Conservation (phyloP, 2,113 vertebrate genomes). For the Nerophis ophidion region DNA sequence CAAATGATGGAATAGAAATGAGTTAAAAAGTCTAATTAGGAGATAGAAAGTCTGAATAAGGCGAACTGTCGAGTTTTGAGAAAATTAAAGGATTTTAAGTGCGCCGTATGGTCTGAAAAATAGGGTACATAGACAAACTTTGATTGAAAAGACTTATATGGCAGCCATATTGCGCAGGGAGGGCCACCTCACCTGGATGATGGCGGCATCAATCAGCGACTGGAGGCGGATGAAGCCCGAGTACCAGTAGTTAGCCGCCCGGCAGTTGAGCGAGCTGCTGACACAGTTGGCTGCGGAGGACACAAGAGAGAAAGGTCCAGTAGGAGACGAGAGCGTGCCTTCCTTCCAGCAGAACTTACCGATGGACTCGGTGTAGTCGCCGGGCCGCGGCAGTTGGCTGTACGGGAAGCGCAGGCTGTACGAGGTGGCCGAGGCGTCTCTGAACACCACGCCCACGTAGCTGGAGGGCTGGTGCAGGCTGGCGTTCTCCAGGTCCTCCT, state of each 20-base stretch:
- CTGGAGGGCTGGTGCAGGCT: slow-evolving; percentile 42
- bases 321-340: no score
- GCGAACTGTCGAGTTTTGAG: no score
- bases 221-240: slow-evolving; percentile 85
- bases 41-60: no score
- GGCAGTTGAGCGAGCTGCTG: slow-evolving; percentile 66
- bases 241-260: slow-evolving; percentile 83
- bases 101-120: no score
- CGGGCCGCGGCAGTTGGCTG: slow-evolving; percentile 48
- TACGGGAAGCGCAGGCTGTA: slow-evolving; percentile 75
- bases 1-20: no score
- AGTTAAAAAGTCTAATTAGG: no score
- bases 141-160: no score
- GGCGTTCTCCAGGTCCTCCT: slow-evolving; percentile 70
- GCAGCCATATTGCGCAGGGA: no score
- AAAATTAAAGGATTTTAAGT: no score
- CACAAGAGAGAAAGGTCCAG: not conserved
- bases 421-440: slow-evolving; percentile 68
- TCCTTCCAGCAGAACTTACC: slow-evolving; percentile 55
- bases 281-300: slow-evolving; percentile 64
- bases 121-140: no score
- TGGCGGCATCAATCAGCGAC: slow-evolving; percentile 83
- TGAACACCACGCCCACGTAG: slow-evolving; percentile 75
- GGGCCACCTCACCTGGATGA: slow-evolving; percentile 80
- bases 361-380: slow-evolving; percentile 62